phyloP scores from a whole-genome alignment of 2,888 invertebrate species.

The Onthophagus sagittarius region DNA sequence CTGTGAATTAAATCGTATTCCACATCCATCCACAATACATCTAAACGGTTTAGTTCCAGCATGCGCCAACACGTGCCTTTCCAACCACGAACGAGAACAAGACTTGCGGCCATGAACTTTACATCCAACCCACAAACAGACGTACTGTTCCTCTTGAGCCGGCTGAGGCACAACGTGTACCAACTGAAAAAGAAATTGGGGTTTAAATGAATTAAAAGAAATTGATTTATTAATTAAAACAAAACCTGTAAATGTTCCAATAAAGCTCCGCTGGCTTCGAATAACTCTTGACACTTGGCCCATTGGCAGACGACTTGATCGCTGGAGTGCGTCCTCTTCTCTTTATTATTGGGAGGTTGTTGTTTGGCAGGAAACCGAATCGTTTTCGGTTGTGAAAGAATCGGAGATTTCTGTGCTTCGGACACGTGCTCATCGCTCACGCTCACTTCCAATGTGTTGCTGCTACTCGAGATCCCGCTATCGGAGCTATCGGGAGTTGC shows the following conservation, averaged over 20 bases:
- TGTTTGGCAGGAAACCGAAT: constrained; percentile 70
- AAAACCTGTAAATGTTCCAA: constrained; percentile 88
- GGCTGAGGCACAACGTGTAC: constrained; percentile 84
- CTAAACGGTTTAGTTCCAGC: constrained; percentile 90
- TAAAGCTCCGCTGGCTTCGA: constrained; percentile 75
- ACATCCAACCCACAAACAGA: constrained; percentile 90
- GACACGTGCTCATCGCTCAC: constrained; percentile 35
- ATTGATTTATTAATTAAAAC: neutral
- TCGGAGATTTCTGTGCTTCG: constrained; percentile 63
- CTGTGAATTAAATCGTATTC: constrained; percentile 81
- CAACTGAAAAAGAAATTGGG: constrained; percentile 35
- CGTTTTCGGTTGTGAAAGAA: constrained; percentile 76
- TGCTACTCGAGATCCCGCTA: constrained; percentile 41
- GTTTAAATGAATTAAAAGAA: neutral
- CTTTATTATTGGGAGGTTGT: constrained; percentile 39
- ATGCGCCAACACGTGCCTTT: constrained; percentile 87
- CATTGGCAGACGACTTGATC: constrained; percentile 64
- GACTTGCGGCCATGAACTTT: constrained; percentile 92
- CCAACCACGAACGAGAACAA: constrained; percentile 89
- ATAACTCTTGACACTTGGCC: constrained; percentile 76
- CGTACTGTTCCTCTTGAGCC: constrained; percentile 77
- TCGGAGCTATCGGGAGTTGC: constrained; percentile 39
- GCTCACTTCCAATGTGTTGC: constrained; percentile 40
- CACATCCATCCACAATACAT: constrained; percentile 94
- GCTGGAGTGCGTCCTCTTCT: constrained; percentile 41